These are phyloP conservation scores for Biston stratarius DNA, from an alignment of 2,888 invertebrate species.

Conservation along the genomic window DNA sequence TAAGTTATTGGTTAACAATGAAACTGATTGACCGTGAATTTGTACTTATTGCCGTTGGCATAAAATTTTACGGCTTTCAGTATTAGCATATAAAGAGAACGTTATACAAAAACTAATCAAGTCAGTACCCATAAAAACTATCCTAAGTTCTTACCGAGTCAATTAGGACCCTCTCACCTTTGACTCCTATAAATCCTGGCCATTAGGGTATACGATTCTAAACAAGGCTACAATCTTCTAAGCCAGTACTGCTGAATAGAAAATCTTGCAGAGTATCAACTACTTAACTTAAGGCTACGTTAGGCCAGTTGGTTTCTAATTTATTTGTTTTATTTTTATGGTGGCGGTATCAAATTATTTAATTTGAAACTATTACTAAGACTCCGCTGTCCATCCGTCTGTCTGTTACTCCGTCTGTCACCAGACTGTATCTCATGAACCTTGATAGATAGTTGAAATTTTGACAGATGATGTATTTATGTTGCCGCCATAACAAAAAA, in stretches of 20 bases:
- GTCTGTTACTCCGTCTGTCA: too few species aligned
- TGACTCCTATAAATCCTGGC: slow-evolving; percentile 22
- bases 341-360: too few species aligned
- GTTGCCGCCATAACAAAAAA: too few species aligned
- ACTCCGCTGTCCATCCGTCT: too few species aligned
- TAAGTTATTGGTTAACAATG: too few species aligned
- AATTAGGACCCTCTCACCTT: slow-evolving; percentile 29
- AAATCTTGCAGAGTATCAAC: background rate
- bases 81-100: slow-evolving; percentile 1
- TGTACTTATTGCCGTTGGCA: background rate
- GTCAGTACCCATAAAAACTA: slow-evolving; percentile 15
- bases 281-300: background rate
- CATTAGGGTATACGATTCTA: slow-evolving; percentile 28
- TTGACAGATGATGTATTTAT: too few species aligned
- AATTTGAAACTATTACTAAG: too few species aligned
- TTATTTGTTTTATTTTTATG: too few species aligned
- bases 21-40: too few species aligned
- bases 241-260: slow-evolving; percentile 4
- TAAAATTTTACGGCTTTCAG: background rate
- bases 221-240: slow-evolving; percentile 26
- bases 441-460: too few species aligned
- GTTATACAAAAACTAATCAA: slow-evolving; percentile 13
- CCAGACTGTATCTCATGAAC: too few species aligned
- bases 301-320: too few species aligned
- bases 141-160: slow-evolving; percentile 17